Percentiles rank a stretch among this genome's conserved stretches.
Conservation (phyloP, 2,888 invertebrate species). For the Erynnis tages region DNA sequence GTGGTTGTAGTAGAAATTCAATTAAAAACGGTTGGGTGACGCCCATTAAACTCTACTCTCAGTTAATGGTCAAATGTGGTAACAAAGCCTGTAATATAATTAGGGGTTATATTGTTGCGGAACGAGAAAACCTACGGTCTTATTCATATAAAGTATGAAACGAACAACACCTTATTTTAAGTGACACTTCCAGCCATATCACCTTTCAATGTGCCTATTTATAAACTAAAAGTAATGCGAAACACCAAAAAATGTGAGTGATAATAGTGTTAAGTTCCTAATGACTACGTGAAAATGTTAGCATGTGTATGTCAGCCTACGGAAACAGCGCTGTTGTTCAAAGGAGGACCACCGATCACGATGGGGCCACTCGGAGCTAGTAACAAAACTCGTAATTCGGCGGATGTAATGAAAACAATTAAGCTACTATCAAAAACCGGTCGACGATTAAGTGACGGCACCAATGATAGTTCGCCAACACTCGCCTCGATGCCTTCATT, state of each 20-base stretch:
- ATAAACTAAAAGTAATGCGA: conserved; percentile 16
- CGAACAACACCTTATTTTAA: too few relatives aligned
- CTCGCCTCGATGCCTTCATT: conserved; percentile 59
- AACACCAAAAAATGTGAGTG: conserved; percentile 59
- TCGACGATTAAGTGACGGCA: conserved; percentile 54
- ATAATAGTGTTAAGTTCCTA: conserved; percentile 54
- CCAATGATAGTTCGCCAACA: conserved; percentile 58
- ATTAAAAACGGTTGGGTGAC: too few relatives aligned
- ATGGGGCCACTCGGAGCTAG: conserved; percentile 78
- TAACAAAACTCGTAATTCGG: conserved; percentile 60
- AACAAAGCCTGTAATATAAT: too few relatives aligned
- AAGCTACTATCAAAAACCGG: conserved; percentile 56
- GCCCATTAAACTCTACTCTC: too few relatives aligned
- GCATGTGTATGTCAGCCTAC: conserved; percentile 86
- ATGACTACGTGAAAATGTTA: conserved; percentile 80
- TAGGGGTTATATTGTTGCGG: too few relatives aligned
- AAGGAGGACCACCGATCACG: conserved; percentile 76
- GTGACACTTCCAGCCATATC: conserved; percentile 45
- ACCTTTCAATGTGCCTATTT: conserved; percentile 12
- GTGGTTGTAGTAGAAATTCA: too few relatives aligned
- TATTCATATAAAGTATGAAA: too few relatives aligned
- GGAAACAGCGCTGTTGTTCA: conserved; percentile 78
- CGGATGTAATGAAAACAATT: conserved; percentile 61
- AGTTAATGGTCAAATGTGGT: too few relatives aligned
- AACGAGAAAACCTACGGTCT: too few relatives aligned